Conservation (phyloP, 1,140 invertebrate genomes). For the Drosophila ironensis region DNA sequence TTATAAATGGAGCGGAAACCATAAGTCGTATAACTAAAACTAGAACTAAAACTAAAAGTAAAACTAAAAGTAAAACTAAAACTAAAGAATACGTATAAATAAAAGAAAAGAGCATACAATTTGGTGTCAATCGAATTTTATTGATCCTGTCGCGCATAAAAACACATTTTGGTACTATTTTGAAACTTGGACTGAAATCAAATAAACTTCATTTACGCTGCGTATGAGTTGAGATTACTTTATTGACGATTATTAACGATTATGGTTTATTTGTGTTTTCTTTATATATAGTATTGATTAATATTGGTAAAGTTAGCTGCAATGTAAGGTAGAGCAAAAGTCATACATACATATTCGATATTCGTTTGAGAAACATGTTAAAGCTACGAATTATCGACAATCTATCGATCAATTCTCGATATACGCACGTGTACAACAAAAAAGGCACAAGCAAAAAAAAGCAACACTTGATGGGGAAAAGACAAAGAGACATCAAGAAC, state of each 20-base stretch:
- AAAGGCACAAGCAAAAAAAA: constrained; percentile 25
- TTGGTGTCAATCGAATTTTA: constrained; percentile 54
- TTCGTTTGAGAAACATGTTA: too few species aligned
- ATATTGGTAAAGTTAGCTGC: constrained; percentile 51
- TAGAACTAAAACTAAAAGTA: constrained; percentile 23
- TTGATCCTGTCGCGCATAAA: constrained; percentile 30
- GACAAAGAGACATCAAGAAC: background rate
- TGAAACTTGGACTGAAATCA: constrained; percentile 78
- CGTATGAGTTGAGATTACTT: constrained; percentile 37
- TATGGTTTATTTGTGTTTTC: constrained; percentile 18
- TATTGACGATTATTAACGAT: constrained; percentile 36
- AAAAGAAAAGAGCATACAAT: constrained; percentile 51
- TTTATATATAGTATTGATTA: constrained; percentile 26
- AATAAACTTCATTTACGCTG: constrained; percentile 73
- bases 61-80: constrained; percentile 34
- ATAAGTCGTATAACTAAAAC: constrained; percentile 29
- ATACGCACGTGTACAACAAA: constrained; percentile 7
- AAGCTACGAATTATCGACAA: constrained; percentile 20
- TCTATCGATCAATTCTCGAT: constrained; percentile 18
- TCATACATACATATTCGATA: constrained; percentile 31
- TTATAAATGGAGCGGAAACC: constrained; percentile 15
- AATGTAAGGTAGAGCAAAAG: constrained; percentile 54
- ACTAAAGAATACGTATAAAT: constrained; percentile 43
- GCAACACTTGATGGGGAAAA: constrained; percentile 3
- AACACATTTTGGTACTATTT: constrained; percentile 40